phyloP scores from a whole-genome alignment of 2,113 vertebrate genomes.

The Carettochelys insculpta region DNA sequence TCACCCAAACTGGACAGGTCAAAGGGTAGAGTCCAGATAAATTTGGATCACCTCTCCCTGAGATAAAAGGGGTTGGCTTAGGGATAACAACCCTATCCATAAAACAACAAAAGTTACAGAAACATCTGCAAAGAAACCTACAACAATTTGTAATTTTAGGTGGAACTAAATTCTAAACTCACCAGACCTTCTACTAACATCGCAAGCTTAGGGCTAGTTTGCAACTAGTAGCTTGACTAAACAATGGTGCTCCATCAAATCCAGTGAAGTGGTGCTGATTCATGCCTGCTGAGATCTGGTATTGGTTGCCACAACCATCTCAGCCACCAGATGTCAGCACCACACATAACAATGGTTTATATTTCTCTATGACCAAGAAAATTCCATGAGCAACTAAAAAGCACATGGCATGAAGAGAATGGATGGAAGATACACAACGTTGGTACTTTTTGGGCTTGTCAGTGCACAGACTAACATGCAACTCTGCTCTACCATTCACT shows the following conservation, averaged over 20 bases:
- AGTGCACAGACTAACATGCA: neutral
- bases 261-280: neutral
- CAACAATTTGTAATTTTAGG: neutral
- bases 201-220: neutral
- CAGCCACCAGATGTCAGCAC: conserved; percentile 45
- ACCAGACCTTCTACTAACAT: neutral
- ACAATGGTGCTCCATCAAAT: neutral
- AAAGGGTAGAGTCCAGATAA: no score
- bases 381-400: neutral
- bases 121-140: no score
- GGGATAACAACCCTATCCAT: no score
- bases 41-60: no score
- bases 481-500: neutral
- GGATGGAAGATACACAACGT: neutral
- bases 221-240: neutral
- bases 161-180: neutral
- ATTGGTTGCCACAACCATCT: neutral
- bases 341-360: neutral
- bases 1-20: no score
- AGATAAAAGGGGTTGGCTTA: no score
- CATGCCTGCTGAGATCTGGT: neutral
- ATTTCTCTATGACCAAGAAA: conserved; percentile 19
- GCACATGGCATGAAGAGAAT: neutral
- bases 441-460: neutral
- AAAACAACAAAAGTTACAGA: no score